Evolutionary conservation across 2,113 vertebrate species (phyloP).

Genomic region (Nannospalax galili): DNA sequence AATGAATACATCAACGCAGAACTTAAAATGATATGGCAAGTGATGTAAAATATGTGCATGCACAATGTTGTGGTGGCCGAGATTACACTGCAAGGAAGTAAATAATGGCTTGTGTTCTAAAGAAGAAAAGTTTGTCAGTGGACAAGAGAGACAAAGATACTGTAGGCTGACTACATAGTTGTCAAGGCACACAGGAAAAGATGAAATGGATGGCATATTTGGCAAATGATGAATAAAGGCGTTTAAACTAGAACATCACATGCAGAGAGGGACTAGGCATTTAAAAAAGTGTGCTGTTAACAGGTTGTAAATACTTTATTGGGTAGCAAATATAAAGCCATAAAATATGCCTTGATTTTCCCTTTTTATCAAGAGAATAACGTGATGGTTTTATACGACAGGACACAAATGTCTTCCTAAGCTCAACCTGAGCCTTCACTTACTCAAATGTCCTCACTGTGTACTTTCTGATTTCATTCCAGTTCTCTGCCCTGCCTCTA

Average conservation of each 20-base stretch:
- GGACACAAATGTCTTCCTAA: not conserved
- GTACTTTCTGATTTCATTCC: not conserved
- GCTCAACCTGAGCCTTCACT: not conserved
- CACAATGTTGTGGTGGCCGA: not conserved
- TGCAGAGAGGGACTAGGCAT: not conserved
- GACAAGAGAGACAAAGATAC: not conserved
- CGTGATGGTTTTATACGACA: not conserved
- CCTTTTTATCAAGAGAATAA: not conserved
- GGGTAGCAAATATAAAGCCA: not conserved
- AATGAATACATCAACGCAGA: not conserved
- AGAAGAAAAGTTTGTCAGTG: not conserved
- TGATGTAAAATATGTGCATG: not conserved
- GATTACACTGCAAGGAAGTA: not conserved
- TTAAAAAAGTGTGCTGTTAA: not conserved
- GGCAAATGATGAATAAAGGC: not conserved
- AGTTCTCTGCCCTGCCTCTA: not conserved
- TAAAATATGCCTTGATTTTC: not conserved
- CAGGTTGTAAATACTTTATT: not conserved
- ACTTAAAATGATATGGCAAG: not conserved
- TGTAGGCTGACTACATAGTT: not conserved
- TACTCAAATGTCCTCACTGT: not conserved
- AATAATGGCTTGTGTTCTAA: not conserved
- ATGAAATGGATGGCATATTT: not conserved
- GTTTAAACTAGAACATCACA: not conserved
- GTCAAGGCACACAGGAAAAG: too few species aligned